A percentile compares a stretch with the other conserved stretches of the same genome.
phyloP scores from a whole-genome alignment of 2,113 vertebrate genomes.

The Menidia beryllina region DNA sequence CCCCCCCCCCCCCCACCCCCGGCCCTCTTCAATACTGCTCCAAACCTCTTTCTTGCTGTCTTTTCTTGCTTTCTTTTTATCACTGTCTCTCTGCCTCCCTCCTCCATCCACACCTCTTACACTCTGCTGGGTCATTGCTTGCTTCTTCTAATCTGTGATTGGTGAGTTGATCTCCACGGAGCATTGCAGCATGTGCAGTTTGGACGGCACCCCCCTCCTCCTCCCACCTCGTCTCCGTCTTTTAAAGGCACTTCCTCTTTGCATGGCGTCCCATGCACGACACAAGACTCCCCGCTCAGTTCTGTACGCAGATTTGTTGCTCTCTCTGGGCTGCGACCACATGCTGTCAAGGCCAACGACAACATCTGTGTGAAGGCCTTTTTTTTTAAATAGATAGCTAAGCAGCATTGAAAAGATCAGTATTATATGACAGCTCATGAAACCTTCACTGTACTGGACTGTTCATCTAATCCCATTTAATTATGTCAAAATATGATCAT shows the following conservation, averaged over 20 bases:
- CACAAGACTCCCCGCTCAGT: slow-evolving; percentile 19
- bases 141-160: slow-evolving; percentile 93
- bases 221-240: slow-evolving; percentile 1
- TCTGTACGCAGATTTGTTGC: slow-evolving; percentile 10
- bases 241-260: slow-evolving; percentile 21
- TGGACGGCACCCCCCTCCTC: slow-evolving; percentile 24
- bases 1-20: no score
- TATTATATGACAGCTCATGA: no score
- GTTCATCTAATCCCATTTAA: no score
- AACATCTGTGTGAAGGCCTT: neutral
- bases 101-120: slow-evolving; percentile 84
- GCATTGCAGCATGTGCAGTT: slow-evolving; percentile 68
- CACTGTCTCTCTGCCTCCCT: neutral
- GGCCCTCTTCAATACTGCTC: slow-evolving; percentile 81
- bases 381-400: neutral
- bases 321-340: slow-evolving; percentile 4
- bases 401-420: neutral
- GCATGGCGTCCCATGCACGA: slow-evolving; percentile 72
- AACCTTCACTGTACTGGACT: no score
- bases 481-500: neutral
- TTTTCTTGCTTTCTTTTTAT: slow-evolving; percentile 11
- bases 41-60: slow-evolving; percentile 17
- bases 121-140: slow-evolving; percentile 90
- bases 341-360: slow-evolving; percentile 41
- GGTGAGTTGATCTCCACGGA: slow-evolving; percentile 88